Evolutionary conservation across 2,113 vertebrate species (phyloP).

Genomic region (Tylochromis polylepis): DNA sequence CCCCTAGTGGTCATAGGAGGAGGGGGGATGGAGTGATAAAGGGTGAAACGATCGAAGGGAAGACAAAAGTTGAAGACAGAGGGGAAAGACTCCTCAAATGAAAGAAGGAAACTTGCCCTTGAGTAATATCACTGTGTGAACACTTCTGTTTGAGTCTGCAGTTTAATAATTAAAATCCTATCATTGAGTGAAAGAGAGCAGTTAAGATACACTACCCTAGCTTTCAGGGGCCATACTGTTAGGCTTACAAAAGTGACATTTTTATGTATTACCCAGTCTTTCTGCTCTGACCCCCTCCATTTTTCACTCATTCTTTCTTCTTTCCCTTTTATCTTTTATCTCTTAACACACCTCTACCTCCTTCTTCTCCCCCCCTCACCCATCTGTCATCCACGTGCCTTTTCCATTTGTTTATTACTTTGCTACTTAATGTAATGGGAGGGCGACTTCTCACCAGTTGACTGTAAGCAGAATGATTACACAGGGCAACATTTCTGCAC

Average conservation of each 20-base stretch:
- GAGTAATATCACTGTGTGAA: not conserved
- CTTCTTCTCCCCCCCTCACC: not conserved
- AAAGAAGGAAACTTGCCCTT: not conserved
- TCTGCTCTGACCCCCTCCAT: not conserved
- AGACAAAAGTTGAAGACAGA: not conserved
- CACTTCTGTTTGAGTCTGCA: not conserved
- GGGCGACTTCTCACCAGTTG: not conserved
- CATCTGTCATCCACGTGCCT: not conserved
- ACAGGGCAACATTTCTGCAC: not conserved
- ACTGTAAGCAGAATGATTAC: conserved; percentile 24
- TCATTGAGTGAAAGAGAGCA: conserved; percentile 26
- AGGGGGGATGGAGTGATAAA: not conserved
- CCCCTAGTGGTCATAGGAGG: conserved; percentile 33
- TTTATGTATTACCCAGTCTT: not conserved
- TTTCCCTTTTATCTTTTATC: not conserved
- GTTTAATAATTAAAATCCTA: conserved; percentile 45
- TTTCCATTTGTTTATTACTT: conserved; percentile 44
- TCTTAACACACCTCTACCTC: not conserved
- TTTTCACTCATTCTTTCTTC: not conserved
- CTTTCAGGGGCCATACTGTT: not conserved
- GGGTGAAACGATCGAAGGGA: not conserved
- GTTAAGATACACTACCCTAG: conserved; percentile 34
- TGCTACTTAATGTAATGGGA: conserved; percentile 24
- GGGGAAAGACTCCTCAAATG: not conserved
- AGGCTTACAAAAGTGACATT: conserved; percentile 1